Evolutionary conservation across 2,797 vertebrate genomes (phyloP).

Genomic region (Tenualosa thibaudeaui): DNA sequence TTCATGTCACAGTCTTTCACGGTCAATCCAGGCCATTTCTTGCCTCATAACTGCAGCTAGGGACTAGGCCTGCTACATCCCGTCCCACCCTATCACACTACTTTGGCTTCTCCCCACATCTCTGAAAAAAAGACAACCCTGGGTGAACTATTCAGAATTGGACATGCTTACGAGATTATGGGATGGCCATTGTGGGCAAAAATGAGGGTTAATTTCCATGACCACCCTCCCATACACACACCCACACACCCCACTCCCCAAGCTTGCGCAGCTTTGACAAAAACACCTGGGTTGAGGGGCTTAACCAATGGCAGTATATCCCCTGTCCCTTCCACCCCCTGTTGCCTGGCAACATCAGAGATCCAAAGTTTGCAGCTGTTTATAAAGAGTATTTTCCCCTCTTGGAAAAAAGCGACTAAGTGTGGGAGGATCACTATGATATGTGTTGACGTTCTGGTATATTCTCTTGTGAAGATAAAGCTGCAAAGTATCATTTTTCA

Average conservation of each 20-base stretch:
- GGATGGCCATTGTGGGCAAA: slow-evolving; percentile 29
- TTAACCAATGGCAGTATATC: slow-evolving; percentile 32
- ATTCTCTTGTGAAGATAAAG: background rate
- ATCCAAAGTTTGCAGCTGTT: slow-evolving; percentile 35
- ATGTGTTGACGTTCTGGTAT: slow-evolving; percentile 13
- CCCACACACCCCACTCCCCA: background rate
- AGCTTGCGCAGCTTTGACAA: background rate
- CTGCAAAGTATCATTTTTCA: slow-evolving; percentile 18
- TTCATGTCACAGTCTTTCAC: background rate
- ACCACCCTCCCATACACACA: too few relatives aligned
- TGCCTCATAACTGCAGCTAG: background rate
- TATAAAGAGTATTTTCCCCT: slow-evolving; percentile 23
- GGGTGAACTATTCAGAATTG: slow-evolving; percentile 35
- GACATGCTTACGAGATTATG: slow-evolving; percentile 45
- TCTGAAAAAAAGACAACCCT: slow-evolving; percentile 30
- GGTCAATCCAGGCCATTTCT: background rate
- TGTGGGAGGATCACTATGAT: background rate
- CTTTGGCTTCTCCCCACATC: slow-evolving; percentile 37
- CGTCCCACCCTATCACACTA: background rate
- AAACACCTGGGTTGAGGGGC: slow-evolving; percentile 26
- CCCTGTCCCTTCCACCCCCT: slow-evolving; percentile 15
- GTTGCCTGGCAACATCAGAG: slow-evolving; percentile 41
- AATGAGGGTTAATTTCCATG: slow-evolving; percentile 44
- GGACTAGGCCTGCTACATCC: background rate
- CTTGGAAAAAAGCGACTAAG: background rate